Conservation (phyloP, 2,888 invertebrate species). For the Brachynemurus nebulosus region DNA sequence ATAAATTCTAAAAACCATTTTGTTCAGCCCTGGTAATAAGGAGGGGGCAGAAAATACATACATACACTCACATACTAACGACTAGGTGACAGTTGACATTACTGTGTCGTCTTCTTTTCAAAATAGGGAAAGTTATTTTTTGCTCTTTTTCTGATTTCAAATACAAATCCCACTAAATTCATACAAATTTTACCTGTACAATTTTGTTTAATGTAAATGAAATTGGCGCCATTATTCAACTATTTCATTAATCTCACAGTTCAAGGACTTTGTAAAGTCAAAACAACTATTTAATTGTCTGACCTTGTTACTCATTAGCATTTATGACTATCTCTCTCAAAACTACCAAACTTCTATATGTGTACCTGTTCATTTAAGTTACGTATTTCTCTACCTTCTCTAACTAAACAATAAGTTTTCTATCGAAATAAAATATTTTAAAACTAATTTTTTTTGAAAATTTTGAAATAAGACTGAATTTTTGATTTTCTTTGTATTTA, state of each 20-base stretch:
- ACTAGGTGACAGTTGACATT: not conserved
- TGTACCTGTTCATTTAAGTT: no score
- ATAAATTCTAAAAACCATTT: no score
- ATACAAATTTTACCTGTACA: not conserved
- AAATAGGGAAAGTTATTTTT: not conserved
- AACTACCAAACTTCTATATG: not conserved
- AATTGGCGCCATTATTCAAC: not conserved
- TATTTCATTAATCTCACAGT: not conserved
- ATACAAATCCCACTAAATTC: no score
- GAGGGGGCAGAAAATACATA: no score
- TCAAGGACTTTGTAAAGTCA: not conserved
- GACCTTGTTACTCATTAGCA: constrained; percentile 3
- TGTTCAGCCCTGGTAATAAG: no score
- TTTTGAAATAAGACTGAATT: no score
- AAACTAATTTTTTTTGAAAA: no score
- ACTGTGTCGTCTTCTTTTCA: not conserved
- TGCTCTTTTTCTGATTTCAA: not conserved
- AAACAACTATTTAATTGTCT: constrained; percentile 2
- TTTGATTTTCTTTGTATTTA: no score
- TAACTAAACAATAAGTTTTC: no score
- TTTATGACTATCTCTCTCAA: not conserved
- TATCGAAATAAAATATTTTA: no score
- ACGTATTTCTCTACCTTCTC: no score
- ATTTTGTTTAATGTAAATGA: not conserved
- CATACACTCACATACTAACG: no score